These are phyloP conservation scores for Lateolabrax maculatus DNA, from an alignment of 2,797 vertebrate genomes.

Conservation along the genomic window DNA sequence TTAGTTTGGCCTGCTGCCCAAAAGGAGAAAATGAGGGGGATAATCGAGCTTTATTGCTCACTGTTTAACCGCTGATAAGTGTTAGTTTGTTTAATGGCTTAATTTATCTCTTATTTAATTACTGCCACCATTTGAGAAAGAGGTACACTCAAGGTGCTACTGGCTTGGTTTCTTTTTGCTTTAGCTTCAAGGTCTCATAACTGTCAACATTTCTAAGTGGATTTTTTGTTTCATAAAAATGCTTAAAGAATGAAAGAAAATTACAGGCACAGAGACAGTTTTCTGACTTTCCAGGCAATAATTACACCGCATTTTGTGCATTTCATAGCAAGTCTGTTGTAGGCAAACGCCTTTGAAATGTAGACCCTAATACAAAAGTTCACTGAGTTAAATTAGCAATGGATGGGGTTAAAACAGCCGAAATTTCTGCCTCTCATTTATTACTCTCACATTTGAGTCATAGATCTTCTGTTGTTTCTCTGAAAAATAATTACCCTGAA, in stretches of 20 bases:
- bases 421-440: neutral
- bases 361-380: constrained; percentile 14
- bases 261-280: neutral
- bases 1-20: constrained; percentile 68
- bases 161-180: constrained; percentile 6
- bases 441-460: constrained; percentile 1
- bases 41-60: constrained; percentile 69
- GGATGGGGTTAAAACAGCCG: constrained; percentile 14
- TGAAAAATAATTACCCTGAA: constrained; percentile 1
- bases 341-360: constrained; percentile 6
- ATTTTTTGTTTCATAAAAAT: neutral
- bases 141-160: constrained; percentile 35
- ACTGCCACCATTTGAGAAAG: constrained; percentile 44
- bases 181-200: constrained; percentile 2
- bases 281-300: neutral
- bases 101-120: constrained; percentile 69
- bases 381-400: constrained; percentile 7
- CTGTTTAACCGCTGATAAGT: constrained; percentile 67
- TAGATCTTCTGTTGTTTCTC: neutral
- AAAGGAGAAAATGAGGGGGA: constrained; percentile 56
- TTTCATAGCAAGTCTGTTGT: constrained; percentile 6
- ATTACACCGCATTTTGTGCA: neutral
- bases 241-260: constrained; percentile 3
- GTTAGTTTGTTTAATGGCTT: constrained; percentile 71
- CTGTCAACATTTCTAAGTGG: neutral